Percentiles rank a stretch among this genome's conserved stretches.
Conservation (phyloP, 2,888 invertebrate species). For the Baccha elongata region DNA sequence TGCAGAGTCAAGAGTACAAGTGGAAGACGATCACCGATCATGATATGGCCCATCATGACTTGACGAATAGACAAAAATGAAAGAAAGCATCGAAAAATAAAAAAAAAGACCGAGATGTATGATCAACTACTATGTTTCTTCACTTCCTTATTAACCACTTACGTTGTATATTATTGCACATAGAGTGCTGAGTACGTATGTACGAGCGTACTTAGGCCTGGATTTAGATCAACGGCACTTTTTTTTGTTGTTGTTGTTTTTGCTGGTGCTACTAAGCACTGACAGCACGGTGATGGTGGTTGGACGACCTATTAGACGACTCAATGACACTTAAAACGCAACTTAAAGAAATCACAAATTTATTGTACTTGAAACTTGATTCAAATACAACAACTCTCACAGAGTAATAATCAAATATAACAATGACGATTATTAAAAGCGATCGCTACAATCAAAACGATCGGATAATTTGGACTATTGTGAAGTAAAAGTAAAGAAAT, state of each 20-base stretch:
- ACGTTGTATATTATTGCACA: slow-evolving; percentile 70
- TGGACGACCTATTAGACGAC: slow-evolving; percentile 66
- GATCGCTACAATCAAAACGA: slow-evolving; percentile 49
- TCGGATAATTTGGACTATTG: slow-evolving; percentile 43
- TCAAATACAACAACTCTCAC: slow-evolving; percentile 18
- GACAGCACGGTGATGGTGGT: slow-evolving; percentile 35
- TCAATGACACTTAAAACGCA: slow-evolving; percentile 68
- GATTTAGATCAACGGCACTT: slow-evolving; percentile 72
- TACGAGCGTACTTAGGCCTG: slow-evolving; percentile 55
- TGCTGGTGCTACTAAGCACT: slow-evolving; percentile 39
- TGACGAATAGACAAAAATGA: slow-evolving; percentile 66
- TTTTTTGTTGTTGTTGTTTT: slow-evolving; percentile 35
- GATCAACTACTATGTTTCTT: slow-evolving; percentile 70
- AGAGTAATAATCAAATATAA: slow-evolving; percentile 13
- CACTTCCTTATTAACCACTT: slow-evolving; percentile 74
- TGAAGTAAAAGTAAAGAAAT: slow-evolving; percentile 21
- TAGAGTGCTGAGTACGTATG: slow-evolving; percentile 37
- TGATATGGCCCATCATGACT: slow-evolving; percentile 38
- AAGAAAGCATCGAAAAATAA: slow-evolving; percentile 35
- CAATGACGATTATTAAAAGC: slow-evolving; percentile 39
- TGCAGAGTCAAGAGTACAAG: not conserved
- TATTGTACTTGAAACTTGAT: slow-evolving; percentile 47
- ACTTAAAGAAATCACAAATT: slow-evolving; percentile 67
- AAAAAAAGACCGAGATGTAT: slow-evolving; percentile 65
- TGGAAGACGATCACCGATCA: slow-evolving; percentile 49